Evolutionary conservation across 2,113 vertebrate species (phyloP).

Genomic region (Macquaria ambigua): DNA sequence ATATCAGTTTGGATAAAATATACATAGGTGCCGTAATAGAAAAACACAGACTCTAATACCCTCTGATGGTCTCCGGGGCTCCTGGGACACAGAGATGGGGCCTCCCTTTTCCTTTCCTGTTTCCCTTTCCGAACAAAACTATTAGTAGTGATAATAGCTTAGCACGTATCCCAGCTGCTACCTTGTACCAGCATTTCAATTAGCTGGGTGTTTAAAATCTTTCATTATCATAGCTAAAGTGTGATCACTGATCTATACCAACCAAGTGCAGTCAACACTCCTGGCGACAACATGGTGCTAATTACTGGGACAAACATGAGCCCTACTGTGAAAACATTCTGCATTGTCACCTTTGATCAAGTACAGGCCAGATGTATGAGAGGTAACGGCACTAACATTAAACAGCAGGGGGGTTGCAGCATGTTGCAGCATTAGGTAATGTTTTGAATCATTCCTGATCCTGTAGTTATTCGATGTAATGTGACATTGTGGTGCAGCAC

Average conservation of each 20-base stretch:
- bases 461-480: conserved; percentile 49
- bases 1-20: conserved; percentile 62
- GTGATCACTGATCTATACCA: conserved; percentile 54
- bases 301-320: conserved; percentile 53
- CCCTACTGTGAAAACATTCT: conserved; percentile 63
- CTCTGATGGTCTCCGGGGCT: conserved; percentile 34
- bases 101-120: conserved; percentile 39
- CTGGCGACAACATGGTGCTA: conserved; percentile 45
- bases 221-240: conserved; percentile 71
- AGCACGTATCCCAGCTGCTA: conserved; percentile 75
- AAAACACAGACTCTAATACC: conserved; percentile 61
- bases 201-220: conserved; percentile 69
- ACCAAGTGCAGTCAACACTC: conserved; percentile 26
- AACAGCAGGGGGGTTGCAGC: conserved; percentile 62
- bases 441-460: conserved; percentile 55
- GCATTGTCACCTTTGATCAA: conserved; percentile 72
- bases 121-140: conserved; percentile 68
- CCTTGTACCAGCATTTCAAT: conserved; percentile 65
- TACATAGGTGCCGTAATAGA: conserved; percentile 62
- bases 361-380: conserved; percentile 27
- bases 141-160: conserved; percentile 77
- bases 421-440: conserved; percentile 59
- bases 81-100: conserved; percentile 43
- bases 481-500: conserved; percentile 49
- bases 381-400: conserved; percentile 49